phyloP scores from a whole-genome alignment of 1,140 invertebrate genomes.

The Drosophila azteca region DNA sequence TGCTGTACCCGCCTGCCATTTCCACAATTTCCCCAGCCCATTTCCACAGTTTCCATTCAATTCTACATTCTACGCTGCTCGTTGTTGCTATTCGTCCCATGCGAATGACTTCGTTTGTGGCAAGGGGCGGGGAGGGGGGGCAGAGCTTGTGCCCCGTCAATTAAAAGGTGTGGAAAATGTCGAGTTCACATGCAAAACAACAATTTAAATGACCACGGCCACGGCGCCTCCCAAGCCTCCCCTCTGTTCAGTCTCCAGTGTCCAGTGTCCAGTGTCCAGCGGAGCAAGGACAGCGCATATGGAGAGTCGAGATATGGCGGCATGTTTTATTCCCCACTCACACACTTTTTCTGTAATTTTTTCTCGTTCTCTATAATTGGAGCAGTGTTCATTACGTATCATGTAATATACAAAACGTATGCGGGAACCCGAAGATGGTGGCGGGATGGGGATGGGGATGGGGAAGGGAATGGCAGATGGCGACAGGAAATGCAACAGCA shows the following conservation, averaged over 20 bases:
- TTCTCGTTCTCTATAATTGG: conserved; percentile 59
- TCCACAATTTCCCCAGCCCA: background rate
- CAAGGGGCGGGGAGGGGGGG: background rate
- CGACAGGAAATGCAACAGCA: conserved; percentile 68
- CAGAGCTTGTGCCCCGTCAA: conserved; percentile 32
- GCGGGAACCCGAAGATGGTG: conserved; percentile 22
- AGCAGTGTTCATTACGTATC: conserved; percentile 69
- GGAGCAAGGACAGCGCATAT: conserved; percentile 36
- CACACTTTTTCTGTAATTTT: conserved; percentile 27
- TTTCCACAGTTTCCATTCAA: conserved; percentile 11
- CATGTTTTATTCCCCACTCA: conserved; percentile 28
- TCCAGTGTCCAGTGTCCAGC: background rate
- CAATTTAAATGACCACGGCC: conserved; percentile 62
- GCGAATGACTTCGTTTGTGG: conserved; percentile 23
- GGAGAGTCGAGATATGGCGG: conserved; percentile 42
- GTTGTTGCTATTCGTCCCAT: conserved; percentile 37
- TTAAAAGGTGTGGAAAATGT: conserved; percentile 79
- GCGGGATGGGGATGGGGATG: no score
- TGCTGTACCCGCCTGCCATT: conserved; percentile 34
- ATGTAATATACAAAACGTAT: conserved; percentile 59
- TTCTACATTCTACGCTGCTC: conserved; percentile 7
- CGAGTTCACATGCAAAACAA: conserved; percentile 70
- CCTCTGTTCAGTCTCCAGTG: no score
- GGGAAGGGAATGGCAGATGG: conserved; percentile 18
- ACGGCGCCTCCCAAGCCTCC: conserved; percentile 5